Percentiles rank a stretch among this genome's conserved stretches.
These are phyloP conservation scores for Kuschelorhynchus macadamiae DNA, from an alignment of 2,888 invertebrate genomes.

Conservation along the genomic window DNA sequence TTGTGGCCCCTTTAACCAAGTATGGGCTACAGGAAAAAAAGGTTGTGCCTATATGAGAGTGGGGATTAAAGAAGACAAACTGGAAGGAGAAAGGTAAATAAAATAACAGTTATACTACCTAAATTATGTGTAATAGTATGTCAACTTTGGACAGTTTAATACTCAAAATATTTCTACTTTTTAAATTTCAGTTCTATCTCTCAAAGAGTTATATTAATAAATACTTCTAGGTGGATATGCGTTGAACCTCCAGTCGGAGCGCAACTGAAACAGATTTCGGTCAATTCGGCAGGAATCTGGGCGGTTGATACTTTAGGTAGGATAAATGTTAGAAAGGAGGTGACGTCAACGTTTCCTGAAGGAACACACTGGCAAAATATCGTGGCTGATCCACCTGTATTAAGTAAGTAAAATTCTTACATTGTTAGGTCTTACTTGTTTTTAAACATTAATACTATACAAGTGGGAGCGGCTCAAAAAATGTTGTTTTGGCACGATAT, in stretches of 20 bases:
- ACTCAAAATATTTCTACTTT: too few relatives aligned
- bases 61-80: constrained; percentile 79
- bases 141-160: too few relatives aligned
- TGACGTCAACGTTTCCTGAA: constrained; percentile 82
- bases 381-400: constrained; percentile 73
- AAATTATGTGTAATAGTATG: too few relatives aligned
- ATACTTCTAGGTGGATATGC: constrained; percentile 78
- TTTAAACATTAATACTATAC: too few relatives aligned
- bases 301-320: constrained; percentile 81
- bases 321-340: constrained; percentile 84
- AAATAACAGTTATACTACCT: not conserved
- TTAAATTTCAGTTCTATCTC: too few relatives aligned
- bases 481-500: too few relatives aligned
- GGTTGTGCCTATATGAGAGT: constrained; percentile 87
- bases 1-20: constrained; percentile 76
- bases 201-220: too few relatives aligned
- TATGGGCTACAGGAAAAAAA: constrained; percentile 91
- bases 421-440: too few relatives aligned
- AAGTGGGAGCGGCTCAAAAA: too few relatives aligned
- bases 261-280: constrained; percentile 82
- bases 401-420: constrained; percentile 64
- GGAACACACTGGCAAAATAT: constrained; percentile 89
- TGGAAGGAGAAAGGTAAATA: constrained; percentile 71
- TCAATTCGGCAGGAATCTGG: constrained; percentile 84
- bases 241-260: constrained; percentile 80